Conservation (phyloP, 2,113 vertebrate genomes). For the Callipepla californica region DNA sequence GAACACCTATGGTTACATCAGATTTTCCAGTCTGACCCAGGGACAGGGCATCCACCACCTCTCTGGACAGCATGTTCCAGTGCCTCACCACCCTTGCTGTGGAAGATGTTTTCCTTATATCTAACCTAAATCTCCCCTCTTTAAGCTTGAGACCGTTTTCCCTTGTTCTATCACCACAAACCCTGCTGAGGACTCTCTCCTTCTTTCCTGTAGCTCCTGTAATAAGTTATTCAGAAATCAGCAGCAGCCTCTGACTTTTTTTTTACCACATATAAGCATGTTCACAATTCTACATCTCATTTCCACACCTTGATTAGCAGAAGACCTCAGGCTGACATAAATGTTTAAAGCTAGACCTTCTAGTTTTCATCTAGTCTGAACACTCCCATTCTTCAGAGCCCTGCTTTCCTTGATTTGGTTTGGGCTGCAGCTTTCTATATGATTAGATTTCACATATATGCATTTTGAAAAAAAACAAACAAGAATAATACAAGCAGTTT, state of each 20-base stretch:
- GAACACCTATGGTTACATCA: too few species aligned
- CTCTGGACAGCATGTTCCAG: too few species aligned
- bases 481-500: conserved; percentile 15
- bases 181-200: too few species aligned
- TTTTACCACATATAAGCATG: not conserved
- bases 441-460: not conserved
- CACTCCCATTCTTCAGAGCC: not conserved
- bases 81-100: too few species aligned
- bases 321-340: conserved; percentile 10
- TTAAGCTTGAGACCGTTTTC: too few species aligned
- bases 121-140: too few species aligned
- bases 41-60: too few species aligned
- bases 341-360: not conserved
- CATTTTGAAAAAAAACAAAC: not conserved
- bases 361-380: not conserved
- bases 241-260: not conserved
- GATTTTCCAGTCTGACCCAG: too few species aligned
- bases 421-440: not conserved
- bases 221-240: not conserved
- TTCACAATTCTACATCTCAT: not conserved
- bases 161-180: too few species aligned
- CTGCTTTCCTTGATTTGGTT: not conserved
- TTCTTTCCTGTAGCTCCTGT: too few species aligned
- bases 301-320: not conserved
- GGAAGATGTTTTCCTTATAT: too few species aligned